Base-by-base conservation (phyloP, 2,888 invertebrate genomes). In the Drepanosiphum platanoidis region DNA sequence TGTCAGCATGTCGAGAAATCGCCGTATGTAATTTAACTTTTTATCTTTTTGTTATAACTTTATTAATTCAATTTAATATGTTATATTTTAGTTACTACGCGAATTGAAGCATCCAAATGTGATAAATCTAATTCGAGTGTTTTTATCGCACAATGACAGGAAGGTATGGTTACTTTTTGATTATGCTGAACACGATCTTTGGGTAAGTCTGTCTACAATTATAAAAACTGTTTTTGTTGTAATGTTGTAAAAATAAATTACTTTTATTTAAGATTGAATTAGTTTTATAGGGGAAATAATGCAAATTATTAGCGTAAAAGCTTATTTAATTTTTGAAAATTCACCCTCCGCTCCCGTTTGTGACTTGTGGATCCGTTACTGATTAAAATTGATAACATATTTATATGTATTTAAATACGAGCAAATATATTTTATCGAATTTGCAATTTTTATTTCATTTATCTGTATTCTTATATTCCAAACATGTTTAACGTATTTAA, bases 1-100 rank as follows among this genome's bases (percentile, higher is more conserved):
- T 99, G 98, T 98, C 98, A 36, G 99, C 99, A 22, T 99, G 99
- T 90, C 92, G 99, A 89, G 99, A 98, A 92, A 99, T 99, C 87
- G 98, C 99, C 86, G 95, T 97, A 91, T 93, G 94, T 91, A 86
- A 86, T 68, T 27, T 22, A 66, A 75, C 30, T 75, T 58, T 72
- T 36, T 30, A 52, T 18, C 64, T 30, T 64, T 27, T 1, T 34
- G 22, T 79, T 64, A 0, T 46, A 66, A 66, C 15, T 66, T 52
- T 32, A 78, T 78, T 39, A n/a, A 68, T 27, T 42, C 27, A 68
- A 15, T 15, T 22, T 27, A 30, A 27, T 66, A 34, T 46, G 52
- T 22, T 82, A 46, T 66, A 86, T 87, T 86, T 92, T 92, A 97
- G 96, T 91, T 99, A 88, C 92, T 99, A n/a, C 92, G 99, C 86